phyloP scores from a whole-genome alignment of 1,140 invertebrate genomes.

The Teleopsis dalmanni region DNA sequence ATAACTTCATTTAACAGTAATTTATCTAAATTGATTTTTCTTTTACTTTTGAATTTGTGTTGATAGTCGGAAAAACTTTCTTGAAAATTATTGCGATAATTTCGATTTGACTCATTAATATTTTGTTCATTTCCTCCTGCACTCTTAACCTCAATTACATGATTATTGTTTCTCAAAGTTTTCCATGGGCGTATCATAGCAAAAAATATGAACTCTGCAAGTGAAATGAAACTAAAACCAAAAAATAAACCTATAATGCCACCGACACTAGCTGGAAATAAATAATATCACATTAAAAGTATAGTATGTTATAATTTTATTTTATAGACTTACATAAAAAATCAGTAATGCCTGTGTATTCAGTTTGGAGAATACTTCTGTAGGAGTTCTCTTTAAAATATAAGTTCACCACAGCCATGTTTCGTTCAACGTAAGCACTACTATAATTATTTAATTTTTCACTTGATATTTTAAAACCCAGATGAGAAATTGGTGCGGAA shows the following conservation, averaged over 20 bases:
- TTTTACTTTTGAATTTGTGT: too few relatives aligned
- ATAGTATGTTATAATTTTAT: background rate
- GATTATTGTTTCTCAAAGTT: too few relatives aligned
- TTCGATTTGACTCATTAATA: too few relatives aligned
- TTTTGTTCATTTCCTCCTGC: too few relatives aligned
- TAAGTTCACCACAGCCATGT: constrained; percentile 66
- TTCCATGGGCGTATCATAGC: constrained; percentile 52
- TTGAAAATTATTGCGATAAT: too few relatives aligned
- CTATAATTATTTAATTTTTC: constrained; percentile 47
- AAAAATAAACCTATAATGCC: constrained; percentile 69
- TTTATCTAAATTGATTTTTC: too few relatives aligned
- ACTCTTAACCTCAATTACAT: too few relatives aligned
- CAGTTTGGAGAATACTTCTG: constrained; percentile 58
- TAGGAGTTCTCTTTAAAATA: constrained; percentile 64
- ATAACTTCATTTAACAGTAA: too few relatives aligned
- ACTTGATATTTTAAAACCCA: constrained; percentile 21
- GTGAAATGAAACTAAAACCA: constrained; percentile 71
- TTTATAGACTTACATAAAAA: constrained; percentile 58
- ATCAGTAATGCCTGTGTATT: constrained; percentile 67
- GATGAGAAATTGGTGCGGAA: constrained; percentile 35
- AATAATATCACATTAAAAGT: constrained; percentile 18
- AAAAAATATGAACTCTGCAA: constrained; percentile 66
- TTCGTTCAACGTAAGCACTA: constrained; percentile 61
- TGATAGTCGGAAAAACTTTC: too few relatives aligned
- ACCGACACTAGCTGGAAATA: constrained; percentile 60